Conservation (phyloP, 1,140 invertebrate genomes). For the Lucilia cuprina region DNA sequence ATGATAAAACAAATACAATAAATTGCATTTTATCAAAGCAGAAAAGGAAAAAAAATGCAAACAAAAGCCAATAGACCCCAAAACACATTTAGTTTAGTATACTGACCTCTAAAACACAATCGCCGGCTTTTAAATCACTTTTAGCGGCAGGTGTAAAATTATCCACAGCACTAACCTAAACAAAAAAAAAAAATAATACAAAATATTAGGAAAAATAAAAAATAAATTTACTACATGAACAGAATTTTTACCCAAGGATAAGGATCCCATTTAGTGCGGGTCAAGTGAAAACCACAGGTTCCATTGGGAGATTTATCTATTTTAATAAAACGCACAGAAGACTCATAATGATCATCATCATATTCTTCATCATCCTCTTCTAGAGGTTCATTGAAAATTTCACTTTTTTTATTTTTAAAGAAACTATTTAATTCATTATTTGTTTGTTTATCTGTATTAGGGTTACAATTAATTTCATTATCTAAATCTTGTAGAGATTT, state of each 20-base stretch:
- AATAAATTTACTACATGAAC: background rate
- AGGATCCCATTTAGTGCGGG: slow-evolving; percentile 74
- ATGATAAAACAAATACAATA: too few relatives aligned
- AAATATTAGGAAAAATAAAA: slow-evolving; percentile 38
- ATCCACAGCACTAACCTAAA: slow-evolving; percentile 64
- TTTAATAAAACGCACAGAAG: slow-evolving; percentile 53
- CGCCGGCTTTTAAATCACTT: slow-evolving; percentile 67
- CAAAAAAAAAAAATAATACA: slow-evolving; percentile 30
- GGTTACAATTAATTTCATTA: background rate
- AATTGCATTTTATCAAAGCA: too few relatives aligned
- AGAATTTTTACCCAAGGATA: slow-evolving; percentile 71
- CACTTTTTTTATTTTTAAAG: background rate
- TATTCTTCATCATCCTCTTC: background rate
- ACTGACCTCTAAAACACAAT: slow-evolving; percentile 69
- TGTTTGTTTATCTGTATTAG: background rate
- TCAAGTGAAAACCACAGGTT: slow-evolving; percentile 71
- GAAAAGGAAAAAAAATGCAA: background rate
- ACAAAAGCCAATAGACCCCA: background rate
- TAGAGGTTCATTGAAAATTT: background rate
- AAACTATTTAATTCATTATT: background rate
- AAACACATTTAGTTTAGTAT: background rate
- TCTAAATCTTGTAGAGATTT: background rate
- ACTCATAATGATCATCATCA: slow-evolving; percentile 27
- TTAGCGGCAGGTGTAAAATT: slow-evolving; percentile 62
- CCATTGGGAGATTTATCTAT: slow-evolving; percentile 53